Percentiles rank a stretch among this genome's conserved stretches.
Conservation (phyloP, 2,888 invertebrate genomes). For the Trachelus stipa region DNA sequence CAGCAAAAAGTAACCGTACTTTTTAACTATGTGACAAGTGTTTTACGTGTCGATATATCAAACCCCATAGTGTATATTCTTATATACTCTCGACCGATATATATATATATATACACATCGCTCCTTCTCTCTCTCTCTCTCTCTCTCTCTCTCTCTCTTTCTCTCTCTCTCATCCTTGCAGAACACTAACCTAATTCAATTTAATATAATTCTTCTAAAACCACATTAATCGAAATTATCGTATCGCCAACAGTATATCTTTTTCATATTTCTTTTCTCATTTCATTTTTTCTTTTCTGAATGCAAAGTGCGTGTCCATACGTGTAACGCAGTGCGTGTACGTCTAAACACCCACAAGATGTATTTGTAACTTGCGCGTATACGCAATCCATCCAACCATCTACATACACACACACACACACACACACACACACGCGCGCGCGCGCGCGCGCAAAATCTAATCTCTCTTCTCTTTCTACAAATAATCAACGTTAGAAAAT, state of each 20-base stretch:
- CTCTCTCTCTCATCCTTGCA: background rate
- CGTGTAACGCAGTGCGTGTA: constrained; percentile 21
- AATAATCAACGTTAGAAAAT: no score
- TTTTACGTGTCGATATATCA: no score
- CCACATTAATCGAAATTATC: no score
- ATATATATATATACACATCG: background rate
- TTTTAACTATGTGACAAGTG: background rate
- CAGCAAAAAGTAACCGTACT: constrained; percentile 61
- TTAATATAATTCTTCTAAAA: no score
- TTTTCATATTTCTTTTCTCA: constrained; percentile 10
- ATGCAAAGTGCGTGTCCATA: constrained; percentile 30
- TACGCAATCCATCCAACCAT: background rate
- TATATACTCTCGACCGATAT: background rate
- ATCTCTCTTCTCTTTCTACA: no score
- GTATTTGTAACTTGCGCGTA: constrained; percentile 25
- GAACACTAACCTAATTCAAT: no score
- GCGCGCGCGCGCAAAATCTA: background rate
- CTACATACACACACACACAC: background rate
- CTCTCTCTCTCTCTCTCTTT: constrained; percentile 6
- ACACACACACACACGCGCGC: no score
- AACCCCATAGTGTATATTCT: no score
- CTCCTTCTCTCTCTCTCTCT: background rate
- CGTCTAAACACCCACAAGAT: constrained; percentile 9
- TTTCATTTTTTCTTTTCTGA: constrained; percentile 38
- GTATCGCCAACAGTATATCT: no score